phyloP scores from a whole-genome alignment of 2,113 vertebrate species.

The Zosterops japonicus region DNA sequence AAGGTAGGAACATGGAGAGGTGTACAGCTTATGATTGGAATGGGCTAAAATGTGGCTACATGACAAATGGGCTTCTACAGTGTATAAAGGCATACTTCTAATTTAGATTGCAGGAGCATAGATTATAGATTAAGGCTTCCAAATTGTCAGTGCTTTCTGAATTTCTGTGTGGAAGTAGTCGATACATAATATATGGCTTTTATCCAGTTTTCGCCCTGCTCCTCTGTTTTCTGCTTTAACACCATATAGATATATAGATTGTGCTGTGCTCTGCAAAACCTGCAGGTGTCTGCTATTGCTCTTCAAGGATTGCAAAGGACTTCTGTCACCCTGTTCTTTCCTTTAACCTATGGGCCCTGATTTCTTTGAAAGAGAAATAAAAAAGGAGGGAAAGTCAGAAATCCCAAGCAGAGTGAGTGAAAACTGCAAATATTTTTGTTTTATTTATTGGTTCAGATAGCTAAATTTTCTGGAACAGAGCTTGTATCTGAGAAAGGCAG shows the following conservation, averaged over 20 bases:
- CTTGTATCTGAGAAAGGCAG: not conserved
- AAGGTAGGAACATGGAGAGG: not conserved
- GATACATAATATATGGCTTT: not conserved
- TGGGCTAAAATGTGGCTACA: not conserved
- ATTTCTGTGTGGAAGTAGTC: not conserved
- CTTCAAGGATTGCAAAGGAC: not conserved
- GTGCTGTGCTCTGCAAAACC: not conserved
- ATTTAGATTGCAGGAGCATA: not conserved
- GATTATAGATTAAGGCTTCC: not conserved
- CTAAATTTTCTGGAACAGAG: not conserved
- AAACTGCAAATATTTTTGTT: not conserved
- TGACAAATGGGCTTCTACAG: not conserved
- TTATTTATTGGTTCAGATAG: not conserved
- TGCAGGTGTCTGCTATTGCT: not conserved
- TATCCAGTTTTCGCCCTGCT: accelerated
- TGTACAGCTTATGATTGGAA: not conserved
- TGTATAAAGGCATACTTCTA: not conserved
- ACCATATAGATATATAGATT: not conserved
- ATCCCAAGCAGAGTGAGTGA: not conserved
- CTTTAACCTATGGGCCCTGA: not conserved
- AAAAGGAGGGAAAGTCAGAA: not conserved
- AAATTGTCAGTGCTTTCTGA: not conserved
- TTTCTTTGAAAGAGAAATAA: not conserved
- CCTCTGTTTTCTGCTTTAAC: not conserved
- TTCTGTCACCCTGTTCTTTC: not conserved